phyloP scores from a whole-genome alignment of 2,113 vertebrate species.

The Lampris incognitus region DNA sequence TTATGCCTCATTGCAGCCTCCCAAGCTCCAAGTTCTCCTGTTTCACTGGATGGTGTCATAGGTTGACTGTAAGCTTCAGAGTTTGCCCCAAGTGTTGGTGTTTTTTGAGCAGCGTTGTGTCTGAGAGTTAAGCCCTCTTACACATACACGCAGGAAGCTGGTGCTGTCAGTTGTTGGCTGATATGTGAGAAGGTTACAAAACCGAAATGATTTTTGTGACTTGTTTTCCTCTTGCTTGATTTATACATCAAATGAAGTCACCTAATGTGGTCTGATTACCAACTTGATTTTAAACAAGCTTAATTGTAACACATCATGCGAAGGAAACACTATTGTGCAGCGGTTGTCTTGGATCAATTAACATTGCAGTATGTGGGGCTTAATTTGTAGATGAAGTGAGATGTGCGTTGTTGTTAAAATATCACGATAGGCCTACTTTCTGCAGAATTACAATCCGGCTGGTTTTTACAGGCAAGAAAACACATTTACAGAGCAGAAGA shows the following conservation, averaged over 20 bases:
- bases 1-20: conserved; percentile 5
- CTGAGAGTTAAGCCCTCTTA: background rate
- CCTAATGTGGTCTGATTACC: no score
- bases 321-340: background rate
- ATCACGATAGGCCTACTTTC: no score
- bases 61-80: conserved; percentile 12
- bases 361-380: no score
- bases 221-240: background rate
- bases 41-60: conserved; percentile 48
- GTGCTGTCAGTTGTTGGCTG: conserved; percentile 11
- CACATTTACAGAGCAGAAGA: no score
- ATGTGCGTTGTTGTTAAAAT: no score
- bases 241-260: no score
- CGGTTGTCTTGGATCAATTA: background rate
- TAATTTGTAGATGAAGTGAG: no score
- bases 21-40: background rate
- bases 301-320: no score
- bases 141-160: conserved; percentile 1
- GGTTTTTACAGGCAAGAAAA: no score
- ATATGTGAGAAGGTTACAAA: background rate
- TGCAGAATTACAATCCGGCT: no score
- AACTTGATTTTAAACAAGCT: background rate
- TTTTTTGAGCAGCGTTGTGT: conserved; percentile 7
- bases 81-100: conserved; percentile 20
- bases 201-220: background rate